These are phyloP conservation scores for Onychorhynchus coronatus DNA, from an alignment of 2,113 vertebrate genomes.

Conservation along the genomic window DNA sequence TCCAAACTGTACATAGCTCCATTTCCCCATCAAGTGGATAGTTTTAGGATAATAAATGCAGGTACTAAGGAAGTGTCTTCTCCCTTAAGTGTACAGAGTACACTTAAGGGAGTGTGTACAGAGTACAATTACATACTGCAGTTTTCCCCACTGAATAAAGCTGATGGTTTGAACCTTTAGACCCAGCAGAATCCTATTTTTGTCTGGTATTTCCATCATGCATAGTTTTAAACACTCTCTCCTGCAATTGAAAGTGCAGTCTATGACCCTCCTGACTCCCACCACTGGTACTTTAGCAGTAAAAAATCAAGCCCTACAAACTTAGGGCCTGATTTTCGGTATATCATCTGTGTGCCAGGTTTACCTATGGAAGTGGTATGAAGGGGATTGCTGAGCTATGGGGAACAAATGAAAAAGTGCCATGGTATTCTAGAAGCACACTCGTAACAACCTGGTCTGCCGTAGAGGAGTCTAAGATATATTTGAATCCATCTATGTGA, in stretches of 20 bases:
- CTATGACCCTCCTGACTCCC: neutral
- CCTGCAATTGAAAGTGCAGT: neutral
- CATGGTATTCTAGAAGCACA: neutral
- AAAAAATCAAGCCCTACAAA: neutral
- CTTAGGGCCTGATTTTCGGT: neutral
- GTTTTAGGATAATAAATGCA: neutral
- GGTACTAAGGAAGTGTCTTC: neutral
- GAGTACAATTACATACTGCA: neutral
- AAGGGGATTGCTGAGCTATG: neutral
- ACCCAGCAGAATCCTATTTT: neutral
- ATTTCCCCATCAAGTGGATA: neutral
- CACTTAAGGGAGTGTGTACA: neutral
- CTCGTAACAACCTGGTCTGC: neutral
- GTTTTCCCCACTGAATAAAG: neutral
- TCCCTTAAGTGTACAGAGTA: neutral
- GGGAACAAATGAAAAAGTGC: neutral
- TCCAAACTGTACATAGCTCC: neutral
- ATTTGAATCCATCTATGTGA: neutral
- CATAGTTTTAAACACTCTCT: neutral
- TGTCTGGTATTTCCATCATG: neutral
- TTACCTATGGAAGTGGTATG: neutral
- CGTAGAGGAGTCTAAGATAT: neutral
- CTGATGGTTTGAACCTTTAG: neutral
- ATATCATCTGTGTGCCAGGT: neutral
- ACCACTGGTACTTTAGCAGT: neutral